Conservation (phyloP, 37 sponge, comb jelly and placozoan genomes). For the Dysidea cf. avara region DNA sequence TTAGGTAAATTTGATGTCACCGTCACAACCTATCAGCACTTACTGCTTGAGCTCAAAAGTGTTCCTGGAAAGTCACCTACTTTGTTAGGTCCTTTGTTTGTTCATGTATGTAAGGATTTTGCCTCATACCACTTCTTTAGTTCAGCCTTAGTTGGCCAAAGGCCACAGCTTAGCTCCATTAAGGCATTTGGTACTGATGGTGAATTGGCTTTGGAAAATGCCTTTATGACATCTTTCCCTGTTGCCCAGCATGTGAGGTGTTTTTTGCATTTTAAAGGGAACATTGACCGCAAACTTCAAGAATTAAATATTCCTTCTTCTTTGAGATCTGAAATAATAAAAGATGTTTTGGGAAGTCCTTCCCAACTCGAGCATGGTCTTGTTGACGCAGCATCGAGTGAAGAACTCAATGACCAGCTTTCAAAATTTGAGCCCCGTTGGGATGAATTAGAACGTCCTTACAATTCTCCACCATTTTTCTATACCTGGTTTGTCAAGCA, state of each 20-base stretch:
- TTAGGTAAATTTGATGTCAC: constrained; percentile 36
- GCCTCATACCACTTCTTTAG: constrained; percentile 39
- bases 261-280: constrained; percentile 39
- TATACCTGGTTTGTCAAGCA: constrained; percentile 21
- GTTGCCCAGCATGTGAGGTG: constrained; percentile 30
- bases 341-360: constrained; percentile 46
- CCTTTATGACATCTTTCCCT: constrained; percentile 19
- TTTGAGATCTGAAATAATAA: constrained; percentile 6
- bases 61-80: constrained; percentile 19
- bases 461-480: constrained; percentile 15
- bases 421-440: background rate
- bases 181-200: constrained; percentile 36
- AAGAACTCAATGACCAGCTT: constrained; percentile 2
- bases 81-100: constrained; percentile 40
- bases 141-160: constrained; percentile 22
- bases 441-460: constrained; percentile 22
- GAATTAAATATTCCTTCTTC: constrained; percentile 11
- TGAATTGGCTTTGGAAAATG: constrained; percentile 33
- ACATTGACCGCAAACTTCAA: constrained; percentile 29
- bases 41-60: background rate
- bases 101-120: constrained; percentile 32
- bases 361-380: constrained; percentile 16
- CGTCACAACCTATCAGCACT: constrained; percentile 19
- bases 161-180: constrained; percentile 3
- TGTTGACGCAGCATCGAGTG: constrained; percentile 23